Conservation (phyloP, 2,888 invertebrate species). For the Thymelicus acteon region DNA sequence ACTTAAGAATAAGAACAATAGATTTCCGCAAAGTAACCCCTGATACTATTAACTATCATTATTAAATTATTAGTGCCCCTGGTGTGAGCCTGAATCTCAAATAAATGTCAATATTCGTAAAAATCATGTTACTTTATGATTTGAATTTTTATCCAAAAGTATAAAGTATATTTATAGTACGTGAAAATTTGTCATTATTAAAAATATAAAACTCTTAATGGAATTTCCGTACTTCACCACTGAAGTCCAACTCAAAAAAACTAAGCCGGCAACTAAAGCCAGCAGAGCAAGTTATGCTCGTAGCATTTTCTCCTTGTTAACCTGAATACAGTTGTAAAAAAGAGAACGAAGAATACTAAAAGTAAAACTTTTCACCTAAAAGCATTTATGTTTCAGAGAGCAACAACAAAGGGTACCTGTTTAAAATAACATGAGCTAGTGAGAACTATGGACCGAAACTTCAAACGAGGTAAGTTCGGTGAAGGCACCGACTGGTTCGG, state of each 20-base stretch:
- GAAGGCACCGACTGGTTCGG: slow-evolving; percentile 7
- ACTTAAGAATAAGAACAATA: too few species aligned
- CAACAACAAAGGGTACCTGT: slow-evolving; percentile 25
- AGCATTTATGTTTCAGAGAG: slow-evolving; percentile 26
- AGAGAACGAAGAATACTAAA: slow-evolving; percentile 15
- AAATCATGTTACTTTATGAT: too few species aligned
- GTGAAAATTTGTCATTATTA: too few species aligned
- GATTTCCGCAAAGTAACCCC: too few species aligned
- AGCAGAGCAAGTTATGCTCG: slow-evolving; percentile 4
- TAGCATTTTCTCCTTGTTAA: slow-evolving; percentile 19
- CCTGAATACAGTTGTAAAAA: slow-evolving; percentile 19
- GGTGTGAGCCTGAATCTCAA: too few species aligned
- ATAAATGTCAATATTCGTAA: too few species aligned
- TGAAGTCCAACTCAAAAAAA: neutral
- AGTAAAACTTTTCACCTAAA: slow-evolving; percentile 27
- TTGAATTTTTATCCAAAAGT: too few species aligned
- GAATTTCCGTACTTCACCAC: neutral
- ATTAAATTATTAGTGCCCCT: too few species aligned
- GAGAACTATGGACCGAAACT: slow-evolving; percentile 35
- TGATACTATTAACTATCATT: too few species aligned
- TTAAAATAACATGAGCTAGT: slow-evolving; percentile 33
- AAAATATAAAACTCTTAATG: too few species aligned
- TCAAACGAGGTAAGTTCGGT: slow-evolving; percentile 30
- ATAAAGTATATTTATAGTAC: too few species aligned
- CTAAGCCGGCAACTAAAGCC: slow-evolving; percentile 1